Evolutionary conservation across 2,113 vertebrate species (phyloP), one percentile per base, ranked within the genome.

Genomic region (Lucifuga dentata): DNA sequence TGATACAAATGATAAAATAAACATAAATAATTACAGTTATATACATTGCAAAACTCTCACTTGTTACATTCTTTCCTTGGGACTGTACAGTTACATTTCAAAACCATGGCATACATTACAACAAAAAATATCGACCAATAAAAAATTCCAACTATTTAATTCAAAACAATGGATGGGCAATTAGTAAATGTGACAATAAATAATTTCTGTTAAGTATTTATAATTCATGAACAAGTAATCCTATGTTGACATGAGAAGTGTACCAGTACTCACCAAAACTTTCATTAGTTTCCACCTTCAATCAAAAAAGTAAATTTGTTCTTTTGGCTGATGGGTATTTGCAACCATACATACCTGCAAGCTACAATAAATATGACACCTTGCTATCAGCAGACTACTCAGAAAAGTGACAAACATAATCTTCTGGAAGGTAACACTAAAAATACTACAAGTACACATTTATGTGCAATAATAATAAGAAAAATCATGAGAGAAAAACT

Each of bases 11-110:
- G 89, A 94, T 92, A 93, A 80, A 83, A 92, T 86, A 84, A 93
- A 97, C 95, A 95, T 93, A 97, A 97, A 96, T 98, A 96, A 96
- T 96, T 98, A 97, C 94, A 97, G 78, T 91, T 98, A 97, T 98
- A 94, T 98, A 97, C 96, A 98, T 90, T 87, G 89, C 74, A 83
- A 90, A 78, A 86, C 84, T 81, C 84, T 67, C 57, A 66, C 73
- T 73, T 80, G 74, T 86, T 91, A 91, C 91, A 91, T 89, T 92
- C 88, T 86, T 90, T 88, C 86, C 51, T 86, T 75, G 70, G 83
- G 76, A 82, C 88, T 91, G 81, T 89, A 92, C 84, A 90, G 60
- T 80, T 80, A 86, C 77, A 84, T 85, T 89, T 83, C 61, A 87
- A 88, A 89, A 88, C 45, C 49, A 74, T 76, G 65, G 83, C 73